Evolutionary conservation across 1,140 invertebrate species (phyloP).

Genomic region (Drosophila nigrodunni): DNA sequence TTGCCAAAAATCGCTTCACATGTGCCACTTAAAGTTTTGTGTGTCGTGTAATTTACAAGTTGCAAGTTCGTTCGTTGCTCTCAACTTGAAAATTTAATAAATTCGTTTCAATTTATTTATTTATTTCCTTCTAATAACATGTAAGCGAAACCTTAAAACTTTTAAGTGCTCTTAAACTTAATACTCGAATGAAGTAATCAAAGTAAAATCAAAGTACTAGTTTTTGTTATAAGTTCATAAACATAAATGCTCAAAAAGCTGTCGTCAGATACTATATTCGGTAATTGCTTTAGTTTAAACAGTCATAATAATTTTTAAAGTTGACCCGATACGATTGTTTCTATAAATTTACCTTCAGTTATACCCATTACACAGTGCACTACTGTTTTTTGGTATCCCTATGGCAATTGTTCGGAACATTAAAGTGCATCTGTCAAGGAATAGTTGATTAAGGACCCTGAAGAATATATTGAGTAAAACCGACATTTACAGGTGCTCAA

Average conservation of each 20-base stretch:
- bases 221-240: background rate
- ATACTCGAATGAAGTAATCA: background rate
- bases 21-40: conserved; percentile 72
- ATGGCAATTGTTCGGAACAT: conserved; percentile 7
- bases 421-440: conserved; percentile 24
- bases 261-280: too few species aligned
- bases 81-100: conserved; percentile 77
- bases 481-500: conserved; percentile 63
- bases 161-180: conserved; percentile 60
- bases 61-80: conserved; percentile 53
- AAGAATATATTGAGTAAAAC: conserved; percentile 35
- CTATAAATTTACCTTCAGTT: too few species aligned
- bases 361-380: too few species aligned
- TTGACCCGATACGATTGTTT: too few species aligned
- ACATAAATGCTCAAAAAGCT: too few species aligned
- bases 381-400: too few species aligned
- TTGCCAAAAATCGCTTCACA: conserved; percentile 78
- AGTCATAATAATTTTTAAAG: too few species aligned
- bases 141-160: conserved; percentile 66
- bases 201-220: background rate
- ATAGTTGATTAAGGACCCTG: conserved; percentile 6
- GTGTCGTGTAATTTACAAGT: conserved; percentile 54
- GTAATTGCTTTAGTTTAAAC: too few species aligned
- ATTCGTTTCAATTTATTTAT: conserved; percentile 46
- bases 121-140: conserved; percentile 27